Percentiles rank a stretch among this genome's conserved stretches.
Evolutionary conservation across 2,888 invertebrate species (phyloP).

Genomic region (Stratiomys singularior): DNA sequence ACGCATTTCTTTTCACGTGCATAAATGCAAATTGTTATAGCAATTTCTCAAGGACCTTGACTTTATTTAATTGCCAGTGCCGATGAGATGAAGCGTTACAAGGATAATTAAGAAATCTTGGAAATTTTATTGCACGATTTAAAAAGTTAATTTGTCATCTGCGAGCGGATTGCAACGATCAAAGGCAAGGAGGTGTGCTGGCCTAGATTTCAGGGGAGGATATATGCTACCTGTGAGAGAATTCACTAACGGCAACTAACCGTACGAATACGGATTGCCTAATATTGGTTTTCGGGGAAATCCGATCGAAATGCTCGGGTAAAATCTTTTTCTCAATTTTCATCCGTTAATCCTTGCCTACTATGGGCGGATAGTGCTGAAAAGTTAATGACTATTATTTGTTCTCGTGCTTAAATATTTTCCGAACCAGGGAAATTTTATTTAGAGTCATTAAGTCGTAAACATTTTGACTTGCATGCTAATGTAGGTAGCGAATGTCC

Average conservation of each 20-base stretch:
- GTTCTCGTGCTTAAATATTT: neutral
- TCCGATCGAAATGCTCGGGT: neutral
- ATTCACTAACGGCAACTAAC: neutral
- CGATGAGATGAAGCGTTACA: neutral
- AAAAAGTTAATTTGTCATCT: slow-evolving; percentile 28
- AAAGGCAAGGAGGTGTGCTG: slow-evolving; percentile 2
- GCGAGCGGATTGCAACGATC: neutral
- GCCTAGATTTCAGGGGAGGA: neutral
- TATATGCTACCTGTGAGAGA: slow-evolving; percentile 16
- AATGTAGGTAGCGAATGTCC: no score
- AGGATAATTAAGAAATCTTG: slow-evolving; percentile 4
- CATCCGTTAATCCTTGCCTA: slow-evolving; percentile 7
- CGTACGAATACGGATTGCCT: neutral
- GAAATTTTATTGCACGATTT: neutral
- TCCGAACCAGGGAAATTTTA: no score
- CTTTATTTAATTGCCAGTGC: neutral
- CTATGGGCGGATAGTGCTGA: neutral
- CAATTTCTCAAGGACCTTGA: neutral
- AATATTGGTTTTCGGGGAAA: neutral
- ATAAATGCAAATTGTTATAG: neutral
- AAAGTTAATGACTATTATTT: slow-evolving; percentile 8
- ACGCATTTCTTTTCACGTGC: neutral
- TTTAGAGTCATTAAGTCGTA: no score
- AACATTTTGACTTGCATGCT: no score
- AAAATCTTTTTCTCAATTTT: neutral